Evolutionary conservation across 2,888 invertebrate species (phyloP).

Genomic region (Dryococelus australis): DNA sequence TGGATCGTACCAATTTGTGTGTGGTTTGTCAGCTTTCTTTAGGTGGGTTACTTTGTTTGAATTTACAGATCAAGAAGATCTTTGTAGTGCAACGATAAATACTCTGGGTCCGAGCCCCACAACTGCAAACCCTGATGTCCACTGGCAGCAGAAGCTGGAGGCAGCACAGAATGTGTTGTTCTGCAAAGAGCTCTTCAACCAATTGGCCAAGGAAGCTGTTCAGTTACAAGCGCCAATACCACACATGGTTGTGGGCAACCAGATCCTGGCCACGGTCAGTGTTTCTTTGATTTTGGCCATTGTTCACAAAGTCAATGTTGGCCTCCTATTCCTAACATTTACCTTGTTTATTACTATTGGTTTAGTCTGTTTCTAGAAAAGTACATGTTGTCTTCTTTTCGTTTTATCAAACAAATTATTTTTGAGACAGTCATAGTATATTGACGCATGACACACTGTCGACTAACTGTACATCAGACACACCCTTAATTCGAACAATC

Average conservation of each 20-base stretch:
- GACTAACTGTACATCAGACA: too few relatives aligned
- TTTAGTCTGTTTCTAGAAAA: too few relatives aligned
- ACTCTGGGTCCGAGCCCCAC: conserved; percentile 78
- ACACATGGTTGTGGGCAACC: conserved; percentile 96
- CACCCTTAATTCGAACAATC: too few relatives aligned
- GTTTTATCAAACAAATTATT: too few relatives aligned
- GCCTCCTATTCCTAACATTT: not conserved
- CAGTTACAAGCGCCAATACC: conserved; percentile 92
- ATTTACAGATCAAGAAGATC: conserved; percentile 83
- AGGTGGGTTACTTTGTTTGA: not conserved
- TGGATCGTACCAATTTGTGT: too few relatives aligned
- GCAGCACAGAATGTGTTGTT: conserved; percentile 96
- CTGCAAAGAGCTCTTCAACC: conserved; percentile 95
- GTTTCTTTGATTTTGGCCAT: not conserved
- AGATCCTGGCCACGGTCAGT: conserved; percentile 91
- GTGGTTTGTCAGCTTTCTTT: not conserved
- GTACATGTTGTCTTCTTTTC: too few relatives aligned
- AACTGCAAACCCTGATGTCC: conserved; percentile 75
- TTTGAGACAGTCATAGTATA: too few relatives aligned
- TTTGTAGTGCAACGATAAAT: conserved; percentile 84
- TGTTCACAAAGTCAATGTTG: not conserved
- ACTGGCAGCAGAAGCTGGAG: conserved; percentile 97
- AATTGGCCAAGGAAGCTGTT: conserved; percentile 93
- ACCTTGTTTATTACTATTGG: not conserved
- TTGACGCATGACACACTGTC: too few relatives aligned